Evolutionary conservation across 2,113 vertebrate species (phyloP).

Genomic region (Rhineura floridana): DNA sequence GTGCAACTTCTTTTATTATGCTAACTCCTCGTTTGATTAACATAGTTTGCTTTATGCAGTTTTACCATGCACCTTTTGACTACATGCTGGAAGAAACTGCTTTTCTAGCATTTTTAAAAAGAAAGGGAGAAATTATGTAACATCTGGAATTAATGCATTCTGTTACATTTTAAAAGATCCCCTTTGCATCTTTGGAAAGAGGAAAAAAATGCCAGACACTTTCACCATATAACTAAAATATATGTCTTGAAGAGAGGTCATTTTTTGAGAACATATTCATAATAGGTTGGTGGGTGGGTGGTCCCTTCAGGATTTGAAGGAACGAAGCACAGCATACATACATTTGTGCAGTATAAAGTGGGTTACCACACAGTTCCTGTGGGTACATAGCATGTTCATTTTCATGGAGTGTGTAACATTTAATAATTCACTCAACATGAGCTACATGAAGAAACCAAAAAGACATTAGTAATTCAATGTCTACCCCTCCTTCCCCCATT

Average conservation of each 20-base stretch:
- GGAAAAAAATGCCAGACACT: conserved; percentile 49
- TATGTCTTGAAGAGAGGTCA: conserved; percentile 53
- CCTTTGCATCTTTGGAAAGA: conserved; percentile 39
- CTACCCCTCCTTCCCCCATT: neutral
- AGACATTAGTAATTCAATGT: neutral
- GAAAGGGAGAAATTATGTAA: conserved; percentile 39
- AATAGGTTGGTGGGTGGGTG: conserved; percentile 43
- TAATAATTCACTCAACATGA: conserved; percentile 26
- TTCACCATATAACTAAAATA: conserved; percentile 54
- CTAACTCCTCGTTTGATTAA: conserved; percentile 17
- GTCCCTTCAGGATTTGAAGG: conserved; percentile 35
- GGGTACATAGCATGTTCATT: conserved; percentile 37
- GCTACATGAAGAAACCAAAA: neutral
- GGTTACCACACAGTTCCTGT: conserved; percentile 51
- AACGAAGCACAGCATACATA: conserved; percentile 4
- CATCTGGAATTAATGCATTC: conserved; percentile 64
- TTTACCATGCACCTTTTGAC: neutral
- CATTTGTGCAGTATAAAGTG: conserved; percentile 39
- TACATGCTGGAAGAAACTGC: conserved; percentile 46
- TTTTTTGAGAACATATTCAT: conserved; percentile 59
- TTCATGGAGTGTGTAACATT: conserved; percentile 19
- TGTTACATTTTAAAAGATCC: conserved; percentile 28
- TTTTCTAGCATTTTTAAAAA: conserved; percentile 50
- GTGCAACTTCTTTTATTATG: neutral
- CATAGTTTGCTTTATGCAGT: neutral